phyloP scores from a whole-genome alignment of 2,113 vertebrate species.

The Electrona antarctica region DNA sequence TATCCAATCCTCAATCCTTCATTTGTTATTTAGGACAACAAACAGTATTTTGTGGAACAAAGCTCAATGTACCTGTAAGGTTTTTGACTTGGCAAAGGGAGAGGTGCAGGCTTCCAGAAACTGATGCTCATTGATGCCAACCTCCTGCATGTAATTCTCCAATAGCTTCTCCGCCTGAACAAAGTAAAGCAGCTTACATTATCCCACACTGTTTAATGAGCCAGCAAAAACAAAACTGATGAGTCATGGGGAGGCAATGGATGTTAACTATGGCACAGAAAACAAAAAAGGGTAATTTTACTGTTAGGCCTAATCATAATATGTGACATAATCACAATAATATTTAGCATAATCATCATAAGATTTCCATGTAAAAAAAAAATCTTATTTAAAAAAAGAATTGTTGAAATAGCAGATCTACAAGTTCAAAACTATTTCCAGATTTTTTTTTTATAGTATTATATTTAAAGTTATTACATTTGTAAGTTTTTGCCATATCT shows the following conservation, averaged over 20 bases:
- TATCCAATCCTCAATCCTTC: constrained; percentile 30
- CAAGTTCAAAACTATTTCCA: too few relatives aligned
- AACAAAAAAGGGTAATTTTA: not conserved
- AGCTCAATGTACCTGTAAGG: constrained; percentile 84
- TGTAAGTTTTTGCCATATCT: too few relatives aligned
- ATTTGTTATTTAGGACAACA: constrained; percentile 27
- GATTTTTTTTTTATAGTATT: too few relatives aligned
- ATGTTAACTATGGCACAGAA: not conserved
- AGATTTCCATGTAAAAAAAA: not conserved
- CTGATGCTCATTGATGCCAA: constrained; percentile 95
- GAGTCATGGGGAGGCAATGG: not conserved
- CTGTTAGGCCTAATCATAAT: not conserved
- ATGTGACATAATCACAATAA: too few relatives aligned
- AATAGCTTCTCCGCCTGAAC: constrained; percentile 91
- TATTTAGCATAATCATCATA: too few relatives aligned
- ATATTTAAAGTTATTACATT: too few relatives aligned
- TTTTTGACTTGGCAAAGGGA: constrained; percentile 88
- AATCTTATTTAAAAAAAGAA: too few relatives aligned
- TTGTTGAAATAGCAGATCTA: too few relatives aligned
- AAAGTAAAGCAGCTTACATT: constrained; percentile 40
- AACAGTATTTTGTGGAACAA: not conserved
- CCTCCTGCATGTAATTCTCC: constrained; percentile 91
- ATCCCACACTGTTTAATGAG: constrained; percentile 15
- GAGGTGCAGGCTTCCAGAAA: constrained; percentile 92
- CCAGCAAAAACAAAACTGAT: constrained; percentile 18